Conservation (phyloP, 2,113 vertebrate genomes). For the Tragelaphus buxtoni region DNA sequence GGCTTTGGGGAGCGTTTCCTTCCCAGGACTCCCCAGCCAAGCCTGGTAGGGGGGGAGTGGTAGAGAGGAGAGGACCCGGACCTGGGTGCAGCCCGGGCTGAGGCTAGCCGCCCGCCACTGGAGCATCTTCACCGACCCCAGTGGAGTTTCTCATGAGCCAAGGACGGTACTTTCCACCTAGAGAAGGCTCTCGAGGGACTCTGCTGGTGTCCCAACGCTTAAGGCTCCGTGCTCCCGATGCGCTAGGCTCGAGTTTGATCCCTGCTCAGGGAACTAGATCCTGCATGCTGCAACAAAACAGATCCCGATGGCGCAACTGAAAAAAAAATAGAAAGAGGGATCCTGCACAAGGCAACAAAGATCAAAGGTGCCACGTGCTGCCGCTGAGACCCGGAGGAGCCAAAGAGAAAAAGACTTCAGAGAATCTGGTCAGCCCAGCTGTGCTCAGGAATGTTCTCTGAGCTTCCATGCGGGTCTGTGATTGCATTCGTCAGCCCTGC, state of each 20-base stretch:
- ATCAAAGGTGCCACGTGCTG: background rate
- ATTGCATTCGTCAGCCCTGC: fast-evolving
- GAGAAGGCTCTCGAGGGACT: conserved; percentile 53
- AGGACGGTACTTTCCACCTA: background rate
- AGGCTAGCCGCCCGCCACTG: conserved; percentile 36
- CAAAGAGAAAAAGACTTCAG: background rate
- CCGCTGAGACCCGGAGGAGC: background rate
- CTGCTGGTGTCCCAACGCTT: background rate
- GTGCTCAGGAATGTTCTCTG: background rate
- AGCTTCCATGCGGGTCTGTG: background rate
- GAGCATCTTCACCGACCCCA: conserved; percentile 59
- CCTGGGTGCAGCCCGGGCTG: conserved; percentile 10
- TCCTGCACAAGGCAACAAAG: fast-evolving
- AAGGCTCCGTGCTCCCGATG: too few relatives aligned
- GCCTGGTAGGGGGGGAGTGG: fast-evolving
- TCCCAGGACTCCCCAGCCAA: background rate
- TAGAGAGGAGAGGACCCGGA: conserved; percentile 45
- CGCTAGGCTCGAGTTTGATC: too few relatives aligned
- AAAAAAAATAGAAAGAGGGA: background rate
- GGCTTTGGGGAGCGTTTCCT: background rate
- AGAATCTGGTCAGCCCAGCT: conserved; percentile 36
- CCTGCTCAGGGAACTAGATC: background rate
- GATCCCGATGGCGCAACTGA: background rate
- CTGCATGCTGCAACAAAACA: background rate
- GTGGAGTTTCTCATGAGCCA: conserved; percentile 68